Evolutionary conservation across 2,113 vertebrate genomes (phyloP), one percentile per base, ranked within the genome.

Genomic region (Colius striatus): DNA sequence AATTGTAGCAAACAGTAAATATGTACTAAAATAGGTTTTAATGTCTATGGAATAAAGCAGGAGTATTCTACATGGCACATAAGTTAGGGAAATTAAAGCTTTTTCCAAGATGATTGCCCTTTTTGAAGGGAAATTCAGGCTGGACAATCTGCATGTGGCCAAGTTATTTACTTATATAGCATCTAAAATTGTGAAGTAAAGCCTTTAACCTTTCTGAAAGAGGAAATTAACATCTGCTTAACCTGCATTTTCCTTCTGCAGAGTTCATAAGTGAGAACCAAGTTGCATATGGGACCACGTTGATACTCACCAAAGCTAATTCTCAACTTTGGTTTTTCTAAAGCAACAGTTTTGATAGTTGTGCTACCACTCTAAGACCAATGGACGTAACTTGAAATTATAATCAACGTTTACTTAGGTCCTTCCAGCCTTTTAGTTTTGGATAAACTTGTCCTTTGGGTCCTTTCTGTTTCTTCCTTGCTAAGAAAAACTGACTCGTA

Each of bases 11-110:
- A 72, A 47, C 63, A 84, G 58, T 91, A 72, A 94, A 85, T 54
- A 55, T 85, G 62, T 18, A 41, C 21, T 48, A 87, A 92, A 94
- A 80, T n/a, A 66, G 25, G 30, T 60, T 94, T 92, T 43, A 48
- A 53, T 88, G 90, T 68, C 66, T 47, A 25, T 94, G 83, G 58
- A 96, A 82, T 82, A 86, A 95, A 96, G 82, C 78, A 57, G 41
- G 67, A 83, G 7, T 96, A 78, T 94, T 96, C 54, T 70, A 82
- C 38, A 32, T 75, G 29, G 50, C 62, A 32, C 61, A 92, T 19
- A 63, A 84, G 41, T 66, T 91, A 79, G 27, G 32, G 16, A 93
- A 94, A 55, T 92, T 60, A 91, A 66, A 27, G 45, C 70, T 95
- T 94, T 85, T 75, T 66, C 6, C 71, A 25, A 92, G 48, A 93